These are phyloP conservation scores for Schizaphis graminum DNA, from an alignment of 2,888 invertebrate species.

Conservation along the genomic window DNA sequence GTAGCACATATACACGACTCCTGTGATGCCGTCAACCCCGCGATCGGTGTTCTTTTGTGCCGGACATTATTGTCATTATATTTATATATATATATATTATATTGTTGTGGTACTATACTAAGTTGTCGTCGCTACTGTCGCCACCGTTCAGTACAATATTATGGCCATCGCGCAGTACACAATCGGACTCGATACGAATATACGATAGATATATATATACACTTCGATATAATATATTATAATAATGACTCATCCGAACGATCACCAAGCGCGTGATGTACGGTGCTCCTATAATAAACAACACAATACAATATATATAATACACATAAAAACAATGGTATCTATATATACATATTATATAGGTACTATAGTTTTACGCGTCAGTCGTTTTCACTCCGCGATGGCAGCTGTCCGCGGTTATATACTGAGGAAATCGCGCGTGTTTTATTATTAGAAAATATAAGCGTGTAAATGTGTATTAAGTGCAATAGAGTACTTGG, in stretches of 20 bases:
- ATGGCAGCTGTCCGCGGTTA: not conserved
- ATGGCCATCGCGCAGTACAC: not conserved
- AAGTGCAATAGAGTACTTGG: not conserved
- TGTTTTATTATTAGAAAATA: not conserved
- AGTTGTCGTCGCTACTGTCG: not conserved
- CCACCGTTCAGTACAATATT: not conserved
- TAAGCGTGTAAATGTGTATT: not conserved
- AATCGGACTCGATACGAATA: not conserved
- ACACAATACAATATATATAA: not conserved
- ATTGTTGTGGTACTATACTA: not conserved
- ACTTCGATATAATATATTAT: not conserved
- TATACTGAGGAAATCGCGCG: not conserved
- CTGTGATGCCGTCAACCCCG: not conserved
- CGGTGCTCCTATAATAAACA: not conserved
- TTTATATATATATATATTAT: not conserved
- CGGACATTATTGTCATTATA: constrained; percentile 33
- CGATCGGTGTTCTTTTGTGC: constrained; percentile 36
- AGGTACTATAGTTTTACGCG: not conserved
- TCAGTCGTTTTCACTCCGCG: not conserved
- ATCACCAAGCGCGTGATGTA: not conserved
- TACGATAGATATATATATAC: not conserved
- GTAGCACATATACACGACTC: not conserved
- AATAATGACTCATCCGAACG: not conserved
- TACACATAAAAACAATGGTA: no score
- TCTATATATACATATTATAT: not conserved